A percentile compares a stretch with the other conserved stretches of the same genome.
Evolutionary conservation across 2,113 vertebrate genomes (phyloP).

Genomic region (Cynocephalus volans): DNA sequence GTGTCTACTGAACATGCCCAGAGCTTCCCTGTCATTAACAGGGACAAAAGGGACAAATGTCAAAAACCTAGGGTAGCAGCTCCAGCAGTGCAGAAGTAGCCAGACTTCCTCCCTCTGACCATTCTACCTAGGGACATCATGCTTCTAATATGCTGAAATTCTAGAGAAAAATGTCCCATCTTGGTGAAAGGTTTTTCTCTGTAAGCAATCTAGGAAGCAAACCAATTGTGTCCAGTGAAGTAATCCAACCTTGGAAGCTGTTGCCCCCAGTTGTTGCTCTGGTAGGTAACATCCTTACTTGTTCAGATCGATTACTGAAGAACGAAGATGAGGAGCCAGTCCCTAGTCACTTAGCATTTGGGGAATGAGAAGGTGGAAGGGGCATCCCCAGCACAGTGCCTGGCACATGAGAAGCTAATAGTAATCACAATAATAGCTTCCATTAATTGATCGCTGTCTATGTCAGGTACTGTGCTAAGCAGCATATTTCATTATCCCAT

Average conservation of each 20-base stretch:
- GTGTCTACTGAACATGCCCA: neutral
- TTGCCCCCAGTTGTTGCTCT: neutral
- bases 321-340: neutral
- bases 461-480: neutral
- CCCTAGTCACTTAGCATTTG: neutral
- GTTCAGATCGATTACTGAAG: neutral
- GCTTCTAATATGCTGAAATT: neutral
- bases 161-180: neutral
- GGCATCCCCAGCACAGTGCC: neutral
- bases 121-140: neutral
- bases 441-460: neutral
- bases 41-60: neutral
- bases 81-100: neutral
- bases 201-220: neutral
- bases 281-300: neutral
- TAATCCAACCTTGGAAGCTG: neutral
- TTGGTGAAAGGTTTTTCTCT: neutral
- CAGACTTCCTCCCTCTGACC: neutral
- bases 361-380: neutral
- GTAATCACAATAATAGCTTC: neutral
- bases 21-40: neutral
- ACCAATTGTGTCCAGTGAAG: neutral
- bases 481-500: neutral
- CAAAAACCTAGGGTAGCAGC: neutral
- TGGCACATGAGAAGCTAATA: fast-evolving